Evolutionary conservation across 2,888 invertebrate genomes (phyloP).

Genomic region (Lochmaea crataegi): DNA sequence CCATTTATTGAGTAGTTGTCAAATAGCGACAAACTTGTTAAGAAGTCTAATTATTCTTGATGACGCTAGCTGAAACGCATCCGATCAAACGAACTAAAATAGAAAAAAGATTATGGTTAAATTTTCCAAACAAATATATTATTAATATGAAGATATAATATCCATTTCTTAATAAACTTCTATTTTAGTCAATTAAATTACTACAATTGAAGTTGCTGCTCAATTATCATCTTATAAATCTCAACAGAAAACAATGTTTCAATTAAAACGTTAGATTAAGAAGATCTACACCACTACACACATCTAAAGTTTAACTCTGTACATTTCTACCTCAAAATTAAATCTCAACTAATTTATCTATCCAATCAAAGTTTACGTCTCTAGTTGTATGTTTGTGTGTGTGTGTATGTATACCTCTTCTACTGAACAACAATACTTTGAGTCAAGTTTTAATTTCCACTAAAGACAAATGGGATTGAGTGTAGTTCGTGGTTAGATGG

Average conservation of each 20-base stretch:
- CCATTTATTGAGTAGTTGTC: too few species aligned
- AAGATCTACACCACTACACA: neutral
- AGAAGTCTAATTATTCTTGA: too few species aligned
- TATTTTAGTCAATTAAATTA: neutral
- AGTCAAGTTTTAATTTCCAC: constrained; percentile 12
- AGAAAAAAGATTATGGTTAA: too few species aligned
- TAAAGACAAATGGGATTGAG: constrained; percentile 13
- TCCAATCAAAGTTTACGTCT: neutral
- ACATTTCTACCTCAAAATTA: constrained; percentile 1
- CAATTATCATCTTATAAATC: neutral
- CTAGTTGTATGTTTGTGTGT: neutral
- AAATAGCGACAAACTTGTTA: too few species aligned
- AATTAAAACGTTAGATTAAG: neutral
- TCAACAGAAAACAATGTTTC: neutral
- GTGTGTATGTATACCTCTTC: constrained; percentile 9
- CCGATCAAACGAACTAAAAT: too few species aligned
- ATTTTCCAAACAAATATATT: too few species aligned
- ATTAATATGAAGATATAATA: too few species aligned
- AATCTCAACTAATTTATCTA: constrained; percentile 7
- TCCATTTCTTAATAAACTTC: too few species aligned
- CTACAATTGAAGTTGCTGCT: too few species aligned
- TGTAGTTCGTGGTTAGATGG: constrained; percentile 24
- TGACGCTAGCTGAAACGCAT: too few species aligned
- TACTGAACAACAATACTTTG: constrained; percentile 10
- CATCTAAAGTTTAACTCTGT: neutral